Base-by-base conservation (phyloP, 1,140 invertebrate genomes). In the roundworm (Caenorhabditis elegans) region DNA sequence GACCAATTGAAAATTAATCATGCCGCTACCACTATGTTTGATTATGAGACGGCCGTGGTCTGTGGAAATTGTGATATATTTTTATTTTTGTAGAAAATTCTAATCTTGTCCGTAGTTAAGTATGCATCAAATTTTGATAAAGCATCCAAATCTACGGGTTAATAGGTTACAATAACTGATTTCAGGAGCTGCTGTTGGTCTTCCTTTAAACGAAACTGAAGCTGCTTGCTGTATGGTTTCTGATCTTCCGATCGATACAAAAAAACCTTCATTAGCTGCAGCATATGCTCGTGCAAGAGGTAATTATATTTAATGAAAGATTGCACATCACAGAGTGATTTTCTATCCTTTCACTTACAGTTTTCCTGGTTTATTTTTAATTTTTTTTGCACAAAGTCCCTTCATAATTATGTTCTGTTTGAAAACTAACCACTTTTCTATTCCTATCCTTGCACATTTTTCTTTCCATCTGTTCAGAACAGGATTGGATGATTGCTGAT, bases 271-370 rank as follows among this genome's bases (percentile, higher is more conserved):
- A 0, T 86, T 98, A n/a, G 96, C 97, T 0, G 93, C 92, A 13
- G 97, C 97, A 1, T 98, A 98, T 91, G 96, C 96, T 0, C 91
- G 96, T 82, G 97, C 97, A 0, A 92, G 97, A 90, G 92, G 92
- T 92, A 84, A 75, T n/a, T n/a, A 70, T 82, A 19, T 75, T 36
- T 39, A 22, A 4, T 43, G 28, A 24, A 70, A 5, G n/a, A 43
- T 43, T 43, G 39, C 39, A 43, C 5, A 10, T 19, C 31, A 19
- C 79, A 53, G 24, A 80, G 49, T 46, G 34, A 46, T 43, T 76
- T 24, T 39, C 46, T 8, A n/a, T 51, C 65, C 28, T n/a, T 70
- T 39, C 60, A 70, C 60, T 36, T 24, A n/a, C 26, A 24, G 13
- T 13, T 39, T 34, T 53, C 10, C 26, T 17, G 26, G 28, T 70